Evolutionary conservation across 1,140 invertebrate species (phyloP), one percentile per base, ranked within the genome.

Genomic region (Augochlora pura): DNA sequence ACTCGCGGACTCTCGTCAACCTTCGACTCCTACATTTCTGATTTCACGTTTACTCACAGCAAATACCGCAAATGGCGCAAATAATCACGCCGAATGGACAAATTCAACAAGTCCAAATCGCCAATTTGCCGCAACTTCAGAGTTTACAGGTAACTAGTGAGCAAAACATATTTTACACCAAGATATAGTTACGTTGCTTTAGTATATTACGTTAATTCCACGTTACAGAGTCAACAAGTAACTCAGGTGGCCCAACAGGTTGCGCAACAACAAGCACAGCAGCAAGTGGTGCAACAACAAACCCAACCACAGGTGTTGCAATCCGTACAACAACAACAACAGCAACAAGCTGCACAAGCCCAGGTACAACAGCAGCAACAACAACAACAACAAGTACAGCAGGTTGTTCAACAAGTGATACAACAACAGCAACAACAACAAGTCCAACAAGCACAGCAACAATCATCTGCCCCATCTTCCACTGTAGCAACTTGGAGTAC

Each of bases 51-150:
- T 49, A 70, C 59, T 90, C 89, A 52, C 77, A 93, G 90, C 91
- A 92, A 86, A 88, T 92, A 70, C 94, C 94, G 71, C 97, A 97
- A 92, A 94, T 98, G 52, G 97, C 97, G 0, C 97, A 97, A 89
- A 97, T 98, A 49, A 94, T 98, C 16, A 97, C 97, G 2, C 97
- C 97, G 1, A 96, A 95, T 80, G 97, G 97, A 6, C 97, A 97
- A 90, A 96, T 98, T 70, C 97, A 98, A 87, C 97, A 97, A 90
- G 96, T 96, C 66, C 96, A 97, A 92, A 94, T 97, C 78, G 95
- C 96, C 1, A 95, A 95, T 42, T 88, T 95, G 54, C 93, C 94
- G 2, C 95, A 95, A 80, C 91, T 93, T 89, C 88, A 94, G 93
- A 93, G 94, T 91, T 89, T 94, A 57, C 91, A 93, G 83, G 91